Base-by-base conservation (phyloP, 1,140 invertebrate genomes). In the Mercenaria mercenaria region DNA sequence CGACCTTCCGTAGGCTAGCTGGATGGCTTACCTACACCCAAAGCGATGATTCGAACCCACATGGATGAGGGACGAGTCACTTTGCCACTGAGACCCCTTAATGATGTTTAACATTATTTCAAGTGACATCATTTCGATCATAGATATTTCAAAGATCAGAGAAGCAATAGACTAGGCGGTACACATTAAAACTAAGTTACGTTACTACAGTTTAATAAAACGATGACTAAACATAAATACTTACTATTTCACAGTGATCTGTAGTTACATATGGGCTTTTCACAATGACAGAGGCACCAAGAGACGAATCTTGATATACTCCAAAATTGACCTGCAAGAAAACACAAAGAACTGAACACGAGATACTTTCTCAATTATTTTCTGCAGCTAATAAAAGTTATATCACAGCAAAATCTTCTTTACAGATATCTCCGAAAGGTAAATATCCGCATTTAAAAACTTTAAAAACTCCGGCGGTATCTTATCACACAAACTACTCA, bases 221-320 rank as follows among this genome's bases (percentile, higher is more conserved):
- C n/a, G n/a, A n/a, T n/a, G n/a, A n/a, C n/a, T n/a, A 77, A 77
- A 32, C 13, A 39, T 59, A 1, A 13, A 20, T 26, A 43, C 59
- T 64, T 82, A 82, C 80, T 26, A 82, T 56, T 64, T 82, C 37
- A 13, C 11, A n/a, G 13, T 61, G 52, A 6, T 41, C 18, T 13
- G 56, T 41, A 32, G 15, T 56, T 15, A 11, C 34, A 26, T 6
- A 23, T 26, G 56, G 61, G 29, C 39, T 15, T 18, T 59, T 61
- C 3, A 82, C 59, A 67, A 82, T 43, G 0, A 82, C 52, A 47
- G 80, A 82, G 20, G 80, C 80, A 13, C 80, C 80, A 2, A 67
- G 37, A 26, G 8, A 26, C 26, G 2, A 15, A 26, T 82, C 80
- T 32, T 82, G 80, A 47, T 82, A 82, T 41, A 82, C 80, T 15